Base-by-base conservation (phyloP, 2,888 invertebrate genomes). In the Cataglyphis altisquamis region DNA sequence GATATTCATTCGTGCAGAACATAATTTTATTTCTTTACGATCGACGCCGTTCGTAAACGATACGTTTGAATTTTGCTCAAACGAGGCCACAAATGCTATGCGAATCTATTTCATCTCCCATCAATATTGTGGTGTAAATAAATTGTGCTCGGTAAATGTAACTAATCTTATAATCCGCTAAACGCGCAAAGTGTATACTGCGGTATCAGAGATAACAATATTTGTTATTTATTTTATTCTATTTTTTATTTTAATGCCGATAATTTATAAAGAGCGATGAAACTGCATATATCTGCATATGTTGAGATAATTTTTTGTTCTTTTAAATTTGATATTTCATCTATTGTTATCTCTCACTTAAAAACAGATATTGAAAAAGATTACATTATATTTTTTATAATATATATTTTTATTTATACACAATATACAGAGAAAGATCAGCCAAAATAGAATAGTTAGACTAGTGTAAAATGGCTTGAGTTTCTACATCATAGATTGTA, bases 21-120 rank as follows among this genome's bases (percentile, higher is more conserved):
- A 81, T 83, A 85, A 85, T 80, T 86, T 87, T 83, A 70, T 88
- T 85, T 84, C 84, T 85, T 89, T 83, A 83, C 80, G 70, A 60
- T 67, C 67, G 80, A 32, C 82, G 55, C 52, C 78, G 21, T 75
- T 67, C 39, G 64, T 66, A 29, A 18, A 21, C 82, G 75, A 86
- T 73, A 60, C 64, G 81, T 39, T 77, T 60, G 48, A 48, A 66
- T 77, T 87, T 78, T 70, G 62, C 83, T 84, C 67, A 73, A 74
- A 70, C 48, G 73, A 81, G 80, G 78, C 41, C 77, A 78, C 62
- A 25, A 72, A 45, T 70, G 18, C 6, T 36, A 62, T 52, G 77
- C 41, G 45, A 67, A 41, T 67, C 60, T 32, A 21, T 45, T 45
- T 57, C 41, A n/a, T 21, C 57, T 41, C 67, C 41, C 57, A n/a